phyloP scores from a whole-genome alignment of 1,140 invertebrate species.

The Hormaphis cornu region DNA sequence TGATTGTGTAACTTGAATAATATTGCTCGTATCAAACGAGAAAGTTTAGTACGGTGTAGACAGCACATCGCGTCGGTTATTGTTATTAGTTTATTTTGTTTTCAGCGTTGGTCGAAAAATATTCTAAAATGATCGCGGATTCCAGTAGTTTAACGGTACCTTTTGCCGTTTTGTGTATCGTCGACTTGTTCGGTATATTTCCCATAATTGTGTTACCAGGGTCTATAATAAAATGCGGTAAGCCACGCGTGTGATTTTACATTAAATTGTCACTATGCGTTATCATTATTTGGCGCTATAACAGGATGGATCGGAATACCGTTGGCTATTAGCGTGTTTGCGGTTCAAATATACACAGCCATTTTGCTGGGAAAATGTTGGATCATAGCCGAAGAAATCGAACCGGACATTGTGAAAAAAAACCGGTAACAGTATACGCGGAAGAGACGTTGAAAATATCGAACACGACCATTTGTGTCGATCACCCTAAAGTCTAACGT shows the following conservation, averaged over 20 bases:
- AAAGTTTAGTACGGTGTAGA: background rate
- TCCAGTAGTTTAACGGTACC: conserved; percentile 51
- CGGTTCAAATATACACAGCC: conserved; percentile 66
- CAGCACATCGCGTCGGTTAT: background rate
- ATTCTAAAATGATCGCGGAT: background rate
- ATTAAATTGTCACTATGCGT: background rate
- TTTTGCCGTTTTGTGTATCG: conserved; percentile 62
- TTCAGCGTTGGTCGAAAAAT: background rate
- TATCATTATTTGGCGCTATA: background rate
- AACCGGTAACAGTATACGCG: conserved; percentile 55
- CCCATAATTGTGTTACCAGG: conserved; percentile 63
- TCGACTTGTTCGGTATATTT: conserved; percentile 72
- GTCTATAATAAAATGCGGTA: conserved; percentile 61
- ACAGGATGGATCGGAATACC: conserved; percentile 60
- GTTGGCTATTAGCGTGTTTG: conserved; percentile 54
- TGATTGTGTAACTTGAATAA: background rate
- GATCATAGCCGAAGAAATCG: conserved; percentile 57
- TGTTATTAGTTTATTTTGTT: background rate
- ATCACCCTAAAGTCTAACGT: too few relatives aligned
- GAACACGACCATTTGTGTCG: background rate
- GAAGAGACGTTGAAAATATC: background rate
- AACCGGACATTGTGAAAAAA: conserved; percentile 56
- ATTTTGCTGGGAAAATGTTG: conserved; percentile 61
- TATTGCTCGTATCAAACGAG: background rate
- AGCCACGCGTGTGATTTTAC: conserved; percentile 35